Evolutionary conservation across 37 sponge, comb jelly and placozoan species (phyloP).

Genomic region (Cladorhizidae sp.): DNA sequence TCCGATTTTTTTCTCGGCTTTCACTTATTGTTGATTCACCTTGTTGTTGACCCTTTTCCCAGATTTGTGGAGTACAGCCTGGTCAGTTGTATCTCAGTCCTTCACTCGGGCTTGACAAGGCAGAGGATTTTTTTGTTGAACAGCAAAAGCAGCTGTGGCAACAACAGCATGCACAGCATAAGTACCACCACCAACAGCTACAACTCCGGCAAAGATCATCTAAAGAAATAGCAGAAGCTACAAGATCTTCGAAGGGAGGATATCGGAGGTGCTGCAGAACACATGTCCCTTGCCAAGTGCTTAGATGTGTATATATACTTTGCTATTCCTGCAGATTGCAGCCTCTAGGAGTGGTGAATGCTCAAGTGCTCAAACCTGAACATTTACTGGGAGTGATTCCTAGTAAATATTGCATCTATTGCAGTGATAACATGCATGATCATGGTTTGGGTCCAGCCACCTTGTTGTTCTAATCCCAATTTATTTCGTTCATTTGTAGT

Average conservation of each 20-base stretch:
- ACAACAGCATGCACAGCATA: background rate
- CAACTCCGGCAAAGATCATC: background rate
- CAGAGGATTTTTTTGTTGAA: background rate
- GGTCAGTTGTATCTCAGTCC: constrained; percentile 58
- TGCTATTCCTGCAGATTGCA: constrained; percentile 3
- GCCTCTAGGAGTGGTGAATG: constrained; percentile 38
- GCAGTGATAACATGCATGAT: background rate
- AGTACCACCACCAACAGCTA: background rate
- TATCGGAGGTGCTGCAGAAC: background rate
- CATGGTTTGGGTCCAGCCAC: no score
- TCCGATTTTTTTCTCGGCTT: no score
- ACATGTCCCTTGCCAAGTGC: constrained; percentile 55
- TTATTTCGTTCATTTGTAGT: background rate
- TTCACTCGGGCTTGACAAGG: constrained; percentile 24
- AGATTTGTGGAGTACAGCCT: constrained; percentile 63
- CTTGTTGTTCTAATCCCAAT: no score
- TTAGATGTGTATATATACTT: background rate
- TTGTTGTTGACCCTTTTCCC: no score
- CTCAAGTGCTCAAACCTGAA: background rate
- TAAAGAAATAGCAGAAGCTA: background rate
- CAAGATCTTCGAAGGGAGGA: background rate
- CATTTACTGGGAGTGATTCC: constrained; percentile 54
- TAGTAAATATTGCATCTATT: constrained; percentile 19
- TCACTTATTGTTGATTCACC: no score
- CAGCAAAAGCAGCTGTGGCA: constrained; percentile 22